Conservation (phyloP, 2,797 vertebrate species). For the Erpetoichthys calabaricus region DNA sequence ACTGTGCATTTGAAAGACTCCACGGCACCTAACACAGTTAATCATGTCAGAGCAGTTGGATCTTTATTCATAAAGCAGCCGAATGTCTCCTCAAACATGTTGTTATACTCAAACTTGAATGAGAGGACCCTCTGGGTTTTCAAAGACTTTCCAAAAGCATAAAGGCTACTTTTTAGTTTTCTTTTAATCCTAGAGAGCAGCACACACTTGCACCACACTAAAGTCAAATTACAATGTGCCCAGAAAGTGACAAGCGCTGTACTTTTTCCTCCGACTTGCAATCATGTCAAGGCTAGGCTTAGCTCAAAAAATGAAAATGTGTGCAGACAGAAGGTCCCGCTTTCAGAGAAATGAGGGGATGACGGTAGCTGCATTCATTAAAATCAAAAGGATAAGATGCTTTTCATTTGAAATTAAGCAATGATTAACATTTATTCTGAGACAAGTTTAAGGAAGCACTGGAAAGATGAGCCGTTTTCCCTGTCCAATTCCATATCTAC, state of each 20-base stretch:
- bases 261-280: too few species aligned
- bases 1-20: too few species aligned
- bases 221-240: conserved; percentile 39
- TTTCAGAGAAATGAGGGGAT: conserved; percentile 44
- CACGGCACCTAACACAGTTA: too few species aligned
- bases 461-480: conserved; percentile 33
- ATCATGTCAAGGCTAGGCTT: conserved; percentile 37
- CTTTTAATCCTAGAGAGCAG: conserved; percentile 20
- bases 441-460: conserved; percentile 49
- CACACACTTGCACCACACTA: conserved; percentile 18
- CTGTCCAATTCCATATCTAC: too few species aligned
- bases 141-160: too few species aligned
- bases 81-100: too few species aligned
- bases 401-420: conserved; percentile 49
- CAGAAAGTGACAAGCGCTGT: conserved; percentile 17
- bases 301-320: conserved; percentile 32
- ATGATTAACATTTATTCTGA: conserved; percentile 44
- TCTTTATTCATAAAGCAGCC: too few species aligned
- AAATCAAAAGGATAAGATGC: conserved; percentile 50
- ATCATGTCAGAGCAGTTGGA: too few species aligned
- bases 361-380: conserved; percentile 43
- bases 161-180: conserved; percentile 2
- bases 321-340: conserved; percentile 35
- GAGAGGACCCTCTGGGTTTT: too few species aligned
- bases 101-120: too few species aligned